Base-by-base conservation (phyloP, 30 jellyfish, hydroid and myxozoan species). In the Nemopilema nomurai region DNA sequence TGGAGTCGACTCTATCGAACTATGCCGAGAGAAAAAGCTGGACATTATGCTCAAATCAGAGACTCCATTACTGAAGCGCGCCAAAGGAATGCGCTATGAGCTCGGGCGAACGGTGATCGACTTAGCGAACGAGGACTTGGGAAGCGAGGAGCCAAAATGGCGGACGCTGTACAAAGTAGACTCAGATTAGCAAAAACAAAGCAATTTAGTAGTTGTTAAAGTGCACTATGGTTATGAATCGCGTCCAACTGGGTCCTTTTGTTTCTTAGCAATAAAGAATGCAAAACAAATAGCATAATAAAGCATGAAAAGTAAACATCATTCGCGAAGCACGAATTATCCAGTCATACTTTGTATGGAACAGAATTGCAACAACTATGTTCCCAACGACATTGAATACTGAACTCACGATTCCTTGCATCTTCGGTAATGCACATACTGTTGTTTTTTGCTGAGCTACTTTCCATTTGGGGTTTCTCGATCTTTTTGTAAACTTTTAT, bases 1-100 rank as follows among this genome's bases (percentile, higher is more conserved):
- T 32, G 87, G 78, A 32, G 70, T 89, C 41, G 91, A 80, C 41
- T 80, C 90, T 51, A 19, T 77, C n/a, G 91, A 73, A 51, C 67
- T 67, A 20, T 80, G 90, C 86, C 64, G 79, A 52, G 87, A 65
- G 30, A 89, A 62, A 88, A 81, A 82, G 49, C 74, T 89, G 67
- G 97, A 89, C 74, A 27, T 89, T 29, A 74, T 89, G 84, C 95
- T 89, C 0, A 89, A 89, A 65, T 51, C 89, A 65, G 97, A 81
- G 41, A 81, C 92, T 1, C 87, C 90, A 9, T 53, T 89, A 27
- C n/a, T 89, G 73, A 90, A 81, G 33, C 84, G 69, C 29, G 90
- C 97, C 31, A 89, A 71, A 51, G 82, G 97, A 18, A 65, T 67
- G 33, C 71, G 74, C 25, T 69, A 81, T 74, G 90, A 49, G 20